Evolutionary conservation across 2,113 vertebrate species (phyloP).

Genomic region (Solenodon paradoxus): DNA sequence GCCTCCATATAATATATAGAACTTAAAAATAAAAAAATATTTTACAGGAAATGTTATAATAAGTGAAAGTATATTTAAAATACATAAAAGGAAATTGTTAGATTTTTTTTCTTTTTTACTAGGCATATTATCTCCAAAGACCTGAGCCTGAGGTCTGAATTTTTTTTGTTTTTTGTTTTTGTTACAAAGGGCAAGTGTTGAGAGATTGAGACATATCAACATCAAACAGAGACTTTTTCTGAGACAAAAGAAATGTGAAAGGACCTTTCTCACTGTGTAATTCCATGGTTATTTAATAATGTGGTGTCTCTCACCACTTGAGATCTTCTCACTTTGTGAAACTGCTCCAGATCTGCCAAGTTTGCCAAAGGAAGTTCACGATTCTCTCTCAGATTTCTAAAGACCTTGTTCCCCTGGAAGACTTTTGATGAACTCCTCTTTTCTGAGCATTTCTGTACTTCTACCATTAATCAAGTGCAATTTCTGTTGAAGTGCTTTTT

Average conservation of each 20-base stretch:
- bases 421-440: neutral
- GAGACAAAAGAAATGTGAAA: constrained; percentile 54
- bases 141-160: neutral
- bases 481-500: neutral
- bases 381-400: neutral
- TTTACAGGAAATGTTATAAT: neutral
- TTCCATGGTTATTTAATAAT: constrained; percentile 43
- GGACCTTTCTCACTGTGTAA: neutral
- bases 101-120: neutral
- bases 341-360: neutral
- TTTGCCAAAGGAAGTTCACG: neutral
- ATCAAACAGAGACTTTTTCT: constrained; percentile 10
- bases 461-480: neutral
- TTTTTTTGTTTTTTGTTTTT: neutral
- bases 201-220: neutral
- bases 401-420: neutral
- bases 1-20: neutral
- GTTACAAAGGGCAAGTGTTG: constrained; percentile 51
- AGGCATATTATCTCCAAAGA: neutral
- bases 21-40: neutral
- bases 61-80: neutral
- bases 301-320: neutral
- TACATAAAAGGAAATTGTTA: constrained; percentile 19
- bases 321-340: neutral
- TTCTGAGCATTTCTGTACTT: neutral